Percentiles rank a stretch among this genome's conserved stretches.
These are phyloP conservation scores for Antennarius maculatus DNA, from an alignment of 2,797 vertebrate genomes.

Conservation along the genomic window DNA sequence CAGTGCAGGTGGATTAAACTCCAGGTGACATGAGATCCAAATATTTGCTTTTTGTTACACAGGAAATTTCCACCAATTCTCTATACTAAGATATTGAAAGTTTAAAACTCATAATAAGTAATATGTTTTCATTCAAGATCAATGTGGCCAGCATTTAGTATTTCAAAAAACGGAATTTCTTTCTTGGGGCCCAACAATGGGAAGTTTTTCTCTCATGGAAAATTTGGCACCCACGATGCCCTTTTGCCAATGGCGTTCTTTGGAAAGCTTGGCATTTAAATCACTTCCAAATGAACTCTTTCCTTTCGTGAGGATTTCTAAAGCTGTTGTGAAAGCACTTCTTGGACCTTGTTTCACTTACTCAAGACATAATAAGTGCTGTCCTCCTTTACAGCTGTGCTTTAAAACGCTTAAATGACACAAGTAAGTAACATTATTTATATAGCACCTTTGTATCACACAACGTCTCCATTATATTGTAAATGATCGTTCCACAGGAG, in stretches of 20 bases:
- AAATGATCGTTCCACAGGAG: conserved; percentile 12
- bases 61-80: conserved; percentile 16
- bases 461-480: conserved; percentile 22
- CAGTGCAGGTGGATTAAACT: conserved; percentile 34
- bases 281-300: conserved; percentile 57
- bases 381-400: conserved; percentile 4
- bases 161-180: too few species aligned
- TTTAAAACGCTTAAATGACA: neutral
- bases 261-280: conserved; percentile 62
- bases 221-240: conserved; percentile 55
- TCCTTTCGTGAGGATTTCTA: conserved; percentile 36
- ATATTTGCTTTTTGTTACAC: conserved; percentile 38
- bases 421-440: neutral
- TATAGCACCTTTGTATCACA: neutral
- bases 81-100: conserved; percentile 37
- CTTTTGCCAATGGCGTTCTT: conserved; percentile 51
- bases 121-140: conserved; percentile 31
- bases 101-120: conserved; percentile 35
- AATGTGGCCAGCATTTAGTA: conserved; percentile 21
- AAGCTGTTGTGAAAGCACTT: conserved; percentile 40
- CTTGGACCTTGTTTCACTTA: conserved; percentile 13
- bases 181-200: conserved; percentile 34
- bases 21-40: conserved; percentile 7
- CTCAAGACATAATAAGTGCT: conserved; percentile 23
- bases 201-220: conserved; percentile 69